Evolutionary conservation across 2,113 vertebrate species (phyloP).

Genomic region (Lepisosteus osseus): DNA sequence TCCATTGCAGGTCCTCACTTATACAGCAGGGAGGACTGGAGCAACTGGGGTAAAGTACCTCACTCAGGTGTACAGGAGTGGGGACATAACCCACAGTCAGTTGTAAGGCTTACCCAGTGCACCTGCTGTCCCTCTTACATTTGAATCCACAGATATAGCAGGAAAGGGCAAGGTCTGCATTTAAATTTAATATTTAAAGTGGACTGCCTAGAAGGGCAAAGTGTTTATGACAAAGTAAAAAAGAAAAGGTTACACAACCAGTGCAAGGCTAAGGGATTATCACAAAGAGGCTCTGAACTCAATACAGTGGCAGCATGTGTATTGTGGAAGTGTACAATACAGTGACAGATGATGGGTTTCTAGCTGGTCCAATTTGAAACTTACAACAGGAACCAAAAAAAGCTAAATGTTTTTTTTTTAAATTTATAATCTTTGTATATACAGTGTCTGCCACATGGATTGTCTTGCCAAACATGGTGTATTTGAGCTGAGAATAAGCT

Average conservation of each 20-base stretch:
- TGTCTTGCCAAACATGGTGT: slow-evolving; percentile 58
- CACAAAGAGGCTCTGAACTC: too few relatives aligned
- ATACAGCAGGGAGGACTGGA: too few relatives aligned
- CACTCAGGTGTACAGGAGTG: too few relatives aligned
- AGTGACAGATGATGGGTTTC: background rate
- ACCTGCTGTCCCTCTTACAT: too few relatives aligned
- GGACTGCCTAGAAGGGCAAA: background rate
- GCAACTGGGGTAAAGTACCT: too few relatives aligned
- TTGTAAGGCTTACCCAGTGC: too few relatives aligned
- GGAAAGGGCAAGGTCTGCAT: too few relatives aligned
- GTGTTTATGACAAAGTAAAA: background rate
- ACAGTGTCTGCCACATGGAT: slow-evolving; percentile 53
- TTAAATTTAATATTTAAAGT: background rate
- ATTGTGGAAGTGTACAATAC: background rate
- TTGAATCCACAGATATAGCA: background rate
- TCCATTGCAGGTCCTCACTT: too few relatives aligned
- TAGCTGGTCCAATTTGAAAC: background rate
- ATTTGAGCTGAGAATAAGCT: slow-evolving; percentile 56
- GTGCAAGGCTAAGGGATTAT: too few relatives aligned
- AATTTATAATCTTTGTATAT: background rate
- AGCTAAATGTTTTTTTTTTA: background rate
- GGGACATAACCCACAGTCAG: too few relatives aligned
- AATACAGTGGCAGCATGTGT: too few relatives aligned
- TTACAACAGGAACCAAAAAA: background rate
- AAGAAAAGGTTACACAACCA: too few relatives aligned